Base-by-base conservation (phyloP, 2,797 vertebrate genomes). In the Melanotaenia maccullochi region DNA sequence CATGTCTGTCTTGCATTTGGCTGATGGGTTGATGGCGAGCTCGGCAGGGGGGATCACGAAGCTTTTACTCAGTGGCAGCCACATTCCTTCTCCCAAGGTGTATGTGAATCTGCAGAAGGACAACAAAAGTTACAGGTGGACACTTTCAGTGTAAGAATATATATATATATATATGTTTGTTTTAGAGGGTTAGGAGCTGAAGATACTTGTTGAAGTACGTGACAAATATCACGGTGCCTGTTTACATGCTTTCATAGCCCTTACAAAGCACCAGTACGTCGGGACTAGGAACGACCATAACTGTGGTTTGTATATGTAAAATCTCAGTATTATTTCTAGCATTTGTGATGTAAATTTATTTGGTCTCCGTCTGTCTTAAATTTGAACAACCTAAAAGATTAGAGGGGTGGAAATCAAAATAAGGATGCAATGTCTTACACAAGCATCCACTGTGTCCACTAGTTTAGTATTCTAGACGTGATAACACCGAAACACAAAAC, bases 1-100 rank as follows among this genome's bases (percentile, higher is more conserved):
- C 98, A 99, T 99, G 91, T 99, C 98, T 0, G 97, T 99, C 93
- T 99, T 99, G 87, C 98, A 99, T 89, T 99, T 99, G 47, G 98
- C 97, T 0, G 98, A 99, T 2, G 98, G 98, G 89, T 99, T 99
- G 93, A 99, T 99, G 90, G 98, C 98, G 68, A 99, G 95, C 86
- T 99, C 98, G 0, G 98, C 97, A 0, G 97, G 98, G 0, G 98
- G 98, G 82, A 99, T 99, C 83, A 99, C 97, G 0, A 99, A 99
- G 91, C 98, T 99, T 93, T 99, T 99, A 90, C 98, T 99, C 83
- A 99, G 81, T 0, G 98, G 98, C 67, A 99, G 90, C 98, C 98
- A 99, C 98, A 99, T 99, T 72, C 98, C 98, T 85, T 99, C 98
- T 14, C 97, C 98, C 9, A 99, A 90, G 0, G 97, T 99, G 79